Base-by-base conservation (phyloP, 2,888 invertebrate species). In the Drosophila hawaiiensis region DNA sequence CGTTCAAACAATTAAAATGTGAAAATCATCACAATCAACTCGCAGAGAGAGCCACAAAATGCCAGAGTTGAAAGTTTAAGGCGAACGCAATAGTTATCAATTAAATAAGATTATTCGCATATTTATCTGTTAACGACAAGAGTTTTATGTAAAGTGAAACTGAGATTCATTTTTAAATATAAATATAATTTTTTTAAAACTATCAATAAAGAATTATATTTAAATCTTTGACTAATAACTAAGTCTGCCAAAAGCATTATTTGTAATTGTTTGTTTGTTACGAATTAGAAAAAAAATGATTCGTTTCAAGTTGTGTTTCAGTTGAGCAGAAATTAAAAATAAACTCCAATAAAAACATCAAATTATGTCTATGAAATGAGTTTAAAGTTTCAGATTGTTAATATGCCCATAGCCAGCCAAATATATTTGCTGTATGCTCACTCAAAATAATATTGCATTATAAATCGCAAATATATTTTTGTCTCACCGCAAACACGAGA, bases 21-120 rank as follows among this genome's bases (percentile, higher is more conserved):
- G 72, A 68, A 86, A 86, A 83, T 88, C 88, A 88, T 88, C 88
- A 88, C 75, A 80, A 80, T 68, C 69, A 73, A 59, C 25, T 41
- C 29, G 25, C 60, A 64, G 37, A 59, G 29, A 59, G 53, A 39
- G 3, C n/a, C 25, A 14, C 2, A 14, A 47, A 47, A 14, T 28
- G 7, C 16, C n/a, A 52, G 25, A 37, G 31, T 41, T 41, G 1
- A 55, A 50, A 31, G 31, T 41, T 41, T 10, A 50, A 14, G 53
- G 25, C 12, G 7, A 64, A 31, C n/a, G 25, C 50, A 50, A n/a
- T 22, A n/a, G 19, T 43, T 35, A n/a, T 22, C 22, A 31, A 43
- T 39, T 31, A 58, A n/a, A 4, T 47, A 3, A 4, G 7, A 47
- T 16, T 22, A 22, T 22, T 22, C 22, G 7, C 7, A 39, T 39